Conservation (phyloP, 2,113 vertebrate genomes). For the Catagonus wagneri region DNA sequence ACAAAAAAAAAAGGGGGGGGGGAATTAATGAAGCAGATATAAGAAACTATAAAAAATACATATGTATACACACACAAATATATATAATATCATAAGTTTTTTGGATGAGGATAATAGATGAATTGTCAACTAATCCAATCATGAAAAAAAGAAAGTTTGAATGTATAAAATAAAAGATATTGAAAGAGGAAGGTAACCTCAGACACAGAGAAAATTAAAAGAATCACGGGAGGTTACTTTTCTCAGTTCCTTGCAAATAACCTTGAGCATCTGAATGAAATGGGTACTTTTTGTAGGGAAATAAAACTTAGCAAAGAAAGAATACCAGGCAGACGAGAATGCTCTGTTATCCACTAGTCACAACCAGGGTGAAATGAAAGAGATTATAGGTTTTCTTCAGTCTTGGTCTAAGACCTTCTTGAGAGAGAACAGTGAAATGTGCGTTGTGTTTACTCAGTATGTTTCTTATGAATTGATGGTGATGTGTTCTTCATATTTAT, state of each 20-base stretch:
- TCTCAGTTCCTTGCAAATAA: slow-evolving; percentile 9
- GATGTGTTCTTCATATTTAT: slow-evolving; percentile 29
- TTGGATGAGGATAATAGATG: slow-evolving; percentile 32
- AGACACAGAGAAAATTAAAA: background rate
- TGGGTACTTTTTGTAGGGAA: background rate
- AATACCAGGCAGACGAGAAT: background rate
- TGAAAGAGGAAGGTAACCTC: background rate
- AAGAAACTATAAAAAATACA: background rate
- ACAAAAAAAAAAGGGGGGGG: background rate
- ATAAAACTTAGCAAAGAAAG: background rate
- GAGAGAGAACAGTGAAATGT: background rate
- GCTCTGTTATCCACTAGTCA: background rate
- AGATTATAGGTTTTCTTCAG: background rate
- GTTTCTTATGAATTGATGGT: slow-evolving; percentile 9
- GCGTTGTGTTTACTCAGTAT: background rate
- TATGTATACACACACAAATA: too few relatives aligned
- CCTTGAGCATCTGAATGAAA: background rate
- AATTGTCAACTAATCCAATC: slow-evolving; percentile 4
- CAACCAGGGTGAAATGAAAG: background rate
- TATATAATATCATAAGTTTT: background rate
- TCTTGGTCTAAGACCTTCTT: background rate
- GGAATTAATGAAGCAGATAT: slow-evolving; percentile 35
- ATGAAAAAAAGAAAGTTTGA: slow-evolving; percentile 30
- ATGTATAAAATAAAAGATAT: background rate
- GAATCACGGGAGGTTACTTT: background rate